Evolutionary conservation across 2,113 vertebrate genomes (phyloP).

Genomic region (Chrysemys picta): DNA sequence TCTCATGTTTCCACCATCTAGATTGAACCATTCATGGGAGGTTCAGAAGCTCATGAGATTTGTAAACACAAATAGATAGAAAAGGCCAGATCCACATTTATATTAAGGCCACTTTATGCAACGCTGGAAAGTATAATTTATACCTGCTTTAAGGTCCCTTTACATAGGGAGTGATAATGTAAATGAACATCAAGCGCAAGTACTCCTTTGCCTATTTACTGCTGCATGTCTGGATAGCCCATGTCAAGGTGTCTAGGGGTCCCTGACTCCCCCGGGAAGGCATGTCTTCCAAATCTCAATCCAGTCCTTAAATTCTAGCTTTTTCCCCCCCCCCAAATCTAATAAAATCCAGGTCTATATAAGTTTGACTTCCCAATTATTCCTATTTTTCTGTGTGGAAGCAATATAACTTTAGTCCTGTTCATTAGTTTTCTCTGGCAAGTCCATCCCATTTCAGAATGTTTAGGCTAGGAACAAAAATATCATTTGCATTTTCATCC

Average conservation of each 20-base stretch:
- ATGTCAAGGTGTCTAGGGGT: fast-evolving
- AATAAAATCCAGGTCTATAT: not conserved
- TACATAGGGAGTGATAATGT: too few species aligned
- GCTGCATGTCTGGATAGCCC: not conserved
- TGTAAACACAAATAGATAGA: not conserved
- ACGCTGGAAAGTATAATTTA: not conserved
- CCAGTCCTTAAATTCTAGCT: too few species aligned
- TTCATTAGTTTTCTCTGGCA: not conserved
- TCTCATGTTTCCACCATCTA: not conserved
- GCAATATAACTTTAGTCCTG: not conserved
- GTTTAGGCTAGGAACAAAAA: not conserved
- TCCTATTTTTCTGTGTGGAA: not conserved
- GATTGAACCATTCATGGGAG: not conserved
- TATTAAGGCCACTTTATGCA: not conserved
- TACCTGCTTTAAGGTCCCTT: not conserved
- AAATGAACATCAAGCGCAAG: not conserved
- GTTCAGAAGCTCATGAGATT: fast-evolving
- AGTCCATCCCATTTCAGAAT: not conserved
- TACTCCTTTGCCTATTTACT: not conserved
- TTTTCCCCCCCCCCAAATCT: not conserved
- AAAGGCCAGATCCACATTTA: not conserved
- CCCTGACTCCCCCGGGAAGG: not conserved
- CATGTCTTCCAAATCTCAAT: not conserved
- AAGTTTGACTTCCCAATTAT: not conserved
- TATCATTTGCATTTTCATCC: not conserved